Evolutionary conservation across 2,888 invertebrate genomes (phyloP), one percentile per base, ranked within the genome.

Genomic region (Argyresthia albistria): DNA sequence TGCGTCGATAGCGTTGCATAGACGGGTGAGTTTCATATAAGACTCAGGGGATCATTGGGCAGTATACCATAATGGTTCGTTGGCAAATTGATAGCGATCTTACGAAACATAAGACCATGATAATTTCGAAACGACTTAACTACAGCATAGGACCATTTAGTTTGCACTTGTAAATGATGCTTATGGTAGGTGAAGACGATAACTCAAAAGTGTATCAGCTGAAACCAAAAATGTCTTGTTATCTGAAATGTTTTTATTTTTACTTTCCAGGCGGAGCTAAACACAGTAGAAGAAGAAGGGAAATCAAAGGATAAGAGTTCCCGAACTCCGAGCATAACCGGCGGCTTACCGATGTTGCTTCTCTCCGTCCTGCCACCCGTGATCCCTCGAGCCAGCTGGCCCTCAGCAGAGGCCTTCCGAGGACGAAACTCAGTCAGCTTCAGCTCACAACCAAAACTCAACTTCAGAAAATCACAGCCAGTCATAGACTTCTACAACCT

Each of bases 331-430:
- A 93, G 93, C 67, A 89, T 93, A 55, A 90, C 90, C 35, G 92
- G 93, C 11, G 93, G 93, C 14, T 77, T 93, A 16, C 93, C 93
- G 0, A 89, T 93, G 76, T 81, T 93, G 8, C 76, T 93, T 36
- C 88, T 93, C 1, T 93, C 93, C 14, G 93, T 93, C 8, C 79
- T 93, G 0, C 93, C 93, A 0, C 93, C 93, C 1, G 93, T 93
- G 51, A 93, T 93, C 52, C 93, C 93, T 0, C 87, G 93, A 45
- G 93, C 93, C 7, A 92, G 92, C 70, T 93, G 93, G 93, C 93
- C 93, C 0, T 93, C 93, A 10, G 91, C 93, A 0, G 92, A 93
- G 63, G 90, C 89, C 46, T 89, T 86, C 72, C 83, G 89, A 55
- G 89, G 90, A 0, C 70, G 91, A 14, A 88, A 90, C 59, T 91